These are phyloP conservation scores for Lasiurus cinereus DNA, from an alignment of 2,113 vertebrate species.

Conservation along the genomic window DNA sequence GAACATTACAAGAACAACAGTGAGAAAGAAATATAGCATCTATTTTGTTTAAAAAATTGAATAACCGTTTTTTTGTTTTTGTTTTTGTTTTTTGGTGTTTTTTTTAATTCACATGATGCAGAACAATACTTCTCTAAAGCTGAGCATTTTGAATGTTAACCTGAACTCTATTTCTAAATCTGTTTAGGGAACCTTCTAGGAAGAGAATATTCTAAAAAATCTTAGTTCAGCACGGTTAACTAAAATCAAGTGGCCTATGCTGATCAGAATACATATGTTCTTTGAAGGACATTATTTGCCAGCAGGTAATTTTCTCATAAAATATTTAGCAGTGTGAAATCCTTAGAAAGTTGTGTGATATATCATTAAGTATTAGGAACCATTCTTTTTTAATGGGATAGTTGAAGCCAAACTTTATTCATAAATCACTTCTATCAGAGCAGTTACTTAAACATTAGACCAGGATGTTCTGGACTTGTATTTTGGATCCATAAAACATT, in stretches of 20 bases:
- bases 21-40: neutral
- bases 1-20: neutral
- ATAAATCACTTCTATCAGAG: neutral
- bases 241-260: neutral
- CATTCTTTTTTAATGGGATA: slow-evolving; percentile 53
- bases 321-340: slow-evolving; percentile 60
- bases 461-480: neutral
- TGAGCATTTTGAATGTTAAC: neutral
- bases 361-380: slow-evolving; percentile 44
- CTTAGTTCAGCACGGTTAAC: neutral
- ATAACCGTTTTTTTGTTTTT: neutral
- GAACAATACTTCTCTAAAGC: neutral
- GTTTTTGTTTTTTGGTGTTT: no score
- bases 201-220: slow-evolving; percentile 19
- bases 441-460: slow-evolving; percentile 5
- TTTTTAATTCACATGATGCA: neutral
- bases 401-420: slow-evolving; percentile 42
- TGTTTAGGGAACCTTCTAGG: neutral
- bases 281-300: slow-evolving; percentile 56
- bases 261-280: neutral
- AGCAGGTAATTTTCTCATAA: slow-evolving; percentile 62
- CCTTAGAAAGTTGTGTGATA: slow-evolving; percentile 45
- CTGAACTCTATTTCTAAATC: neutral
- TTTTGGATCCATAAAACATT: neutral
- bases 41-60: neutral